Evolutionary conservation across 2,888 invertebrate genomes (phyloP).

Genomic region (Allygus modestus): DNA sequence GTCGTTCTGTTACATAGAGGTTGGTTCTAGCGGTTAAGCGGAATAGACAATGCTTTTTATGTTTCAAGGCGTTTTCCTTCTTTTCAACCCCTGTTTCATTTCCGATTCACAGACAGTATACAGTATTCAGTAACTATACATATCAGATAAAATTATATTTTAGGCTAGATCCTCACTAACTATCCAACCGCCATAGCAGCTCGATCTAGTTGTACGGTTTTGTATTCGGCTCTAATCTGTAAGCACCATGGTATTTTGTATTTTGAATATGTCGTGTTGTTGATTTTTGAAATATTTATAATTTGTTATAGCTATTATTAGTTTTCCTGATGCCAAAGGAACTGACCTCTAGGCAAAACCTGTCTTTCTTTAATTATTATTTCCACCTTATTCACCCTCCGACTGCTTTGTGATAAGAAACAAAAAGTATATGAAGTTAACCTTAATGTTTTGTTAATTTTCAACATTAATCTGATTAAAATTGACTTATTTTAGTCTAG

Average conservation of each 20-base stretch:
- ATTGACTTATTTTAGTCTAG: too few species aligned
- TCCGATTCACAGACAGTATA: conserved; percentile 40
- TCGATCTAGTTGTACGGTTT: conserved; percentile 33
- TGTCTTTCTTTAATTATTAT: conserved; percentile 52
- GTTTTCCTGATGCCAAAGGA: conserved; percentile 50
- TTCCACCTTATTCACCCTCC: conserved; percentile 36
- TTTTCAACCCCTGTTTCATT: neutral
- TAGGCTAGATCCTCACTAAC: conserved; percentile 46
- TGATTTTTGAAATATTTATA: conserved; percentile 59
- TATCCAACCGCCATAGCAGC: conserved; percentile 15
- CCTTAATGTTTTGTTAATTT: too few species aligned
- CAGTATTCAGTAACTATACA: conserved; percentile 57
- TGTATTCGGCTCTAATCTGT: conserved; percentile 31
- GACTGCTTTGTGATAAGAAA: neutral
- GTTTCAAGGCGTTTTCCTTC: neutral
- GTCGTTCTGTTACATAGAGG: conserved; percentile 37
- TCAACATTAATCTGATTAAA: too few species aligned
- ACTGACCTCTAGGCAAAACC: conserved; percentile 58
- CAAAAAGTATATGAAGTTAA: too few species aligned
- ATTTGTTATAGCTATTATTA: conserved; percentile 52
- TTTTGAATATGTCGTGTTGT: conserved; percentile 40
- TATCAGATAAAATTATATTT: conserved; percentile 51
- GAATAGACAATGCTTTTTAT: conserved; percentile 17
- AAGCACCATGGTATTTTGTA: conserved; percentile 34
- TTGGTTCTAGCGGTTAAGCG: conserved; percentile 43